phyloP scores from a whole-genome alignment of 2,888 invertebrate species.

The Drosophila paramelanica region DNA sequence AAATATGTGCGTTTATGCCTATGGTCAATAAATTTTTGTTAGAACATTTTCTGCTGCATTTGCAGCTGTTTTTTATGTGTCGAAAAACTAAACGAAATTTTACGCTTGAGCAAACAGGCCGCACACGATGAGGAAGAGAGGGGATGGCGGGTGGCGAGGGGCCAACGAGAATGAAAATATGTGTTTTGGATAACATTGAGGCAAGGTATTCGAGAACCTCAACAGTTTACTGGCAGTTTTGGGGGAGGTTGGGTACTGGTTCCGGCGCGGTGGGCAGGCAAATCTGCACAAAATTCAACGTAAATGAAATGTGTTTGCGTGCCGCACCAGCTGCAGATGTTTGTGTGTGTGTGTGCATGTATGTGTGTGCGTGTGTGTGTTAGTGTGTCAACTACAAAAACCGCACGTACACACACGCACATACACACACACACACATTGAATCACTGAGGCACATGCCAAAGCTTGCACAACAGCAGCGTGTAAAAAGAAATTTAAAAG shows the following conservation, averaged over 20 bases:
- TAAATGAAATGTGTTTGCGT: conserved; percentile 78
- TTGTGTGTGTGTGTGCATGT: conserved; percentile 22
- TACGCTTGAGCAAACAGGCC: conserved; percentile 55
- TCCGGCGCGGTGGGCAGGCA: conserved; percentile 29
- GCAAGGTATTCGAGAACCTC: conserved; percentile 68
- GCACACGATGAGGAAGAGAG: neutral
- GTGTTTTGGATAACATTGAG: conserved; percentile 57
- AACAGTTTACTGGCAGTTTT: conserved; percentile 57
- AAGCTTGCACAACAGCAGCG: conserved; percentile 52
- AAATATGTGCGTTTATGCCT: neutral
- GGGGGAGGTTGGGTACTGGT: conserved; percentile 3
- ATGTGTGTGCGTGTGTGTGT: conserved; percentile 34
- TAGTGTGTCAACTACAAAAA: conserved; percentile 79
- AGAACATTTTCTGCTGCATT: conserved; percentile 20
- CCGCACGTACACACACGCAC: conserved; percentile 59
- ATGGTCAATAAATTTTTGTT: conserved; percentile 20
- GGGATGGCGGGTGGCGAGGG: neutral
- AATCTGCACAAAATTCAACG: conserved; percentile 73
- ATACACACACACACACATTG: conserved; percentile 5
- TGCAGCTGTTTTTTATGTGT: conserved; percentile 39
- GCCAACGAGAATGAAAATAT: conserved; percentile 48
- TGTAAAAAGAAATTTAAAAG: conserved; percentile 37
- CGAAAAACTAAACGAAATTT: conserved; percentile 64
- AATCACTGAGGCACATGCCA: conserved; percentile 54
- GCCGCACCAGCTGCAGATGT: conserved; percentile 47